Evolutionary conservation across 2,113 vertebrate species (phyloP), one percentile per base, ranked within the genome.

Genomic region (Lipophrys pholis): DNA sequence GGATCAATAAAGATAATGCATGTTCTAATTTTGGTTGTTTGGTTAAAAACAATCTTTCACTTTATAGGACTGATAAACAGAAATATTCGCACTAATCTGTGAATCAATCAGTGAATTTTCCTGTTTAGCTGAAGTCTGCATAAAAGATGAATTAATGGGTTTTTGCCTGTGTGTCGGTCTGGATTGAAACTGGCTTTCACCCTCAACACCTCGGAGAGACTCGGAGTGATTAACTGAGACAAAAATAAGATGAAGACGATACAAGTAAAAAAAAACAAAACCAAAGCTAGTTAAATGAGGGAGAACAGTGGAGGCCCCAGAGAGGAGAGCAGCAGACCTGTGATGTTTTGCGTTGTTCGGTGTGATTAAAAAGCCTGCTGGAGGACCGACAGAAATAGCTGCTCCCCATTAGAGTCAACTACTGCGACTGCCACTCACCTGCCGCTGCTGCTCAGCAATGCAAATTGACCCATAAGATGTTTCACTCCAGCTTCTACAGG

Each of bases 391-490:
- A 9, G 21, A 87, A 87, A 87, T 78, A 86, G 50, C 11, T 62
- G 50, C 63, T 72, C 51, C 74, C 62, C 63, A 86, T 84, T 87
- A 84, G 80, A 78, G 16, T 73, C 79, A 79, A 83, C 83, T 83
- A 68, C 8, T 17, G 67, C 5, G 46, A 17, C 79, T 90, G 83
- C 68, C 81, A 86, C 58, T 90, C 87, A 89, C 78, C 85, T 81
- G n/a, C n/a, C n/a, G 72, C 79, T 80, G 70, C 69, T 77, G 73
- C 58, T 78, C 78, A 76, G 51, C 73, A 82, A 49, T 62, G 67
- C 62, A 73, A 52, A 84, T 70, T 0, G 14, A 5, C 58, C 50
- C 7, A 77, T 65, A 49, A 55, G 36, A 48, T 46, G 21, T 21
- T 6, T 6, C 57, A 30, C 61, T 10, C 35, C 73, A 46, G 36